Evolutionary conservation across 2,797 vertebrate species (phyloP), one percentile per base, ranked within the genome.

Genomic region (Hydrocynus forskahlii): DNA sequence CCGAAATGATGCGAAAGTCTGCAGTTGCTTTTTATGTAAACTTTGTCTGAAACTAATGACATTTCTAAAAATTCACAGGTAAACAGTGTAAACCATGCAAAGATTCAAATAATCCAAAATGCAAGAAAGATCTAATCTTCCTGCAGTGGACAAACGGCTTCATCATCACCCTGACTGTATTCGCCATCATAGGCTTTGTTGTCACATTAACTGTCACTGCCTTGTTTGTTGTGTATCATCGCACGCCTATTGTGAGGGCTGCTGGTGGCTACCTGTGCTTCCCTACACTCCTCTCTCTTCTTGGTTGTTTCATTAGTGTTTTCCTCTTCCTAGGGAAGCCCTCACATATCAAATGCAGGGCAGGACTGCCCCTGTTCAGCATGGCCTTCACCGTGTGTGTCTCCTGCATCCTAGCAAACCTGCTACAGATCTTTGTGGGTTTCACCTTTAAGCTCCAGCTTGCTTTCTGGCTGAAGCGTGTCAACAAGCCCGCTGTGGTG

Each of bases 331-430:
- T 96, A 23, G 95, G 94, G 14, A 85, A 86, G n/a, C 95, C 96
- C 19, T 93, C 83, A 77, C 73, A 85, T 72, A 85, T 94, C 50
- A 94, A 89, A 10, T 96, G 96, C 81, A 95, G 94, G 89, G 88
- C 91, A 5, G 93, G 95, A 1, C 95, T 97, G 88, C 92, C 90
- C 0, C 76, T 97, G 17, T 96, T 95, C 43, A 95, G 96, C 0
- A 87, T 96, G 73, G 96, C 95, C 86, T 97, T 96, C 79, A 90
- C 96, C 0, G 88, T 96, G 63, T 97, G 95, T 48, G 87, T 96
- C 85, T 95, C 96, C 29, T 96, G 95, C 85, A 96, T 97, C 89
- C 91, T 98, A 88, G 93, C 95, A 35, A 97, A 97, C 86, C 94
- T 94, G 1, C 88, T 97, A 72, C 95, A 96, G 91, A 97, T 98